Evolutionary conservation across 2,888 invertebrate species (phyloP).

Genomic region (Pediacus dermestoides): DNA sequence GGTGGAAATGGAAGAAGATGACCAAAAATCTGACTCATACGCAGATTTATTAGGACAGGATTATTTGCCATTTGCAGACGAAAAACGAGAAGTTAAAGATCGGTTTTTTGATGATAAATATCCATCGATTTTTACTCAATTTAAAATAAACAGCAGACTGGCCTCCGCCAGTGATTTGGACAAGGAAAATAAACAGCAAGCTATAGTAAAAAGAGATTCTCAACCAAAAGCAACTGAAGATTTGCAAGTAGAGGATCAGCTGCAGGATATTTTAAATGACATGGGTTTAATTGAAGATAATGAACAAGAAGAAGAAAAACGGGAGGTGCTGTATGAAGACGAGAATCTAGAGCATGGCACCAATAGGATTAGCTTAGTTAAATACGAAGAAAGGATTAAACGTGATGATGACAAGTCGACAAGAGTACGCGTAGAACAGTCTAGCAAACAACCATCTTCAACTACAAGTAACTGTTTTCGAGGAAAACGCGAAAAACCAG

Average conservation of each 20-base stretch:
- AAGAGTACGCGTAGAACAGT: too few relatives aligned
- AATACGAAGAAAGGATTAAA: slow-evolving; percentile 18
- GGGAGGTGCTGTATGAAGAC: slow-evolving; percentile 25
- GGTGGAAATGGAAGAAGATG: slow-evolving; percentile 25
- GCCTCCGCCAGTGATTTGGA: slow-evolving; percentile 9
- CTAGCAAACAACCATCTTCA: not conserved
- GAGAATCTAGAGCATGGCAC: slow-evolving; percentile 31
- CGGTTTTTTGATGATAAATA: slow-evolving; percentile 20
- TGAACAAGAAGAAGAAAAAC: slow-evolving; percentile 25
- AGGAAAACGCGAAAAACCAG: slow-evolving; percentile 1
- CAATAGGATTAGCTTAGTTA: slow-evolving; percentile 29
- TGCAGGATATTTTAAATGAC: slow-evolving; percentile 33
- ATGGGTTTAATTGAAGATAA: slow-evolving; percentile 35
- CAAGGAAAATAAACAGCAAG: not conserved
- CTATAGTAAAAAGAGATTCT: slow-evolving; percentile 3
- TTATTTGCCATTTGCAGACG: slow-evolving; percentile 20
- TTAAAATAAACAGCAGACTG: slow-evolving; percentile 34
- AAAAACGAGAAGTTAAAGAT: slow-evolving; percentile 5
- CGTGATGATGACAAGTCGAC: slow-evolving; percentile 7
- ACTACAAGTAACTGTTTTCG: not conserved
- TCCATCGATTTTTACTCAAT: slow-evolving; percentile 36
- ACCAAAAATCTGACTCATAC: slow-evolving; percentile 11
- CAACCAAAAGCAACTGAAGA: slow-evolving; percentile 16
- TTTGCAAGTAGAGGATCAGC: slow-evolving; percentile 30
- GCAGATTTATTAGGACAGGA: not conserved